Evolutionary conservation across 1,140 invertebrate genomes (phyloP), one percentile per base, ranked within the genome.

Genomic region (Drosophila ananassae): DNA sequence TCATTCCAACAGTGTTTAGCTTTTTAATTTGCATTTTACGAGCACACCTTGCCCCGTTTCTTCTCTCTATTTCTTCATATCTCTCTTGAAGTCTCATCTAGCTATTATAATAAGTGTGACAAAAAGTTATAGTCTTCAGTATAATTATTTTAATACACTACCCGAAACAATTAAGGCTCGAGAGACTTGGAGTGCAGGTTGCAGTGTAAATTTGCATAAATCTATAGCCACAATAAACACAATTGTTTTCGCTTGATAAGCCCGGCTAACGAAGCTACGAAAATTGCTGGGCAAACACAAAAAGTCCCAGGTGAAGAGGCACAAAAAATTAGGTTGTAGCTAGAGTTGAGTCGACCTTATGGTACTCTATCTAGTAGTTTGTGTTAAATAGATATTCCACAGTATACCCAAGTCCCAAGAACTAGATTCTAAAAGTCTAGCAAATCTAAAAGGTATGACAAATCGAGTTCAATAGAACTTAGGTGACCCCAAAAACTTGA

Each of bases 1-100:
- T 84, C 80, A 84, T 84, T 84, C 76, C 66, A 30, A 24, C 30
- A 25, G 52, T 82, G 55, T 78, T 76, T 69, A 58, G 39, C 9
- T 77, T 58, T 77, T 82, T 87, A 87, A 87, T 87, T 87, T 89
- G 82, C 78, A 87, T 87, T 89, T 87, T 82, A 82, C 73, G 73
- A 76, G 62, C 66, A 69, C 56, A 54, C 61, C 54, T 37, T 21
- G 21, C 24, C 32, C 39, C 30, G 24, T 54, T 68, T 59, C 39
- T 41, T 47, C 54, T 47, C 58, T 44, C 52, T 22, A 30, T 24
- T 39, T 53, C 34, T 34, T 53, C 50, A 28, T 41, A 39, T 66
- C 77, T 57, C 37, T 61, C 7, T 41, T 7, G 0, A 28, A 12
- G 3, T 37, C 34, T 10, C 34, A 37, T 37, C 5, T 28, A 28